Base-by-base conservation (phyloP, 1,140 invertebrate genomes). In the Pseudomyrmex flavicornis region DNA sequence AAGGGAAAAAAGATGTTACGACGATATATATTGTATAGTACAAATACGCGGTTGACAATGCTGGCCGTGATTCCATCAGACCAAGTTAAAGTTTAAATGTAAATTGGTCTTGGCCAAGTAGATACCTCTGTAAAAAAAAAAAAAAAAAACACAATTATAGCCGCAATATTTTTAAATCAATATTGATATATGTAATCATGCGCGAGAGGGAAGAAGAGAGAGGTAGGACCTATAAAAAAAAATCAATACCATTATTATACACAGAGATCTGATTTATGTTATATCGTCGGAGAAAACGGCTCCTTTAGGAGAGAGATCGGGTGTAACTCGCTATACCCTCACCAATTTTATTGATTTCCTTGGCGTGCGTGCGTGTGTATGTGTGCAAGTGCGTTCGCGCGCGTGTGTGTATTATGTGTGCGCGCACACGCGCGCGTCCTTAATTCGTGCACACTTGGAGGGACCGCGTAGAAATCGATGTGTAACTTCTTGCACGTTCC, bases 321-420 rank as follows among this genome's bases (percentile, higher is more conserved):
- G 15, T 4, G 20, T 70, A 59, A 68, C 12, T 10, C 22, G 2
- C 48, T 20, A 26, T 50, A 65, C 44, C n/a, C 20, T 48, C 54
- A 58, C 63, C 59, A n/a, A 50, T 80, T 69, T 70, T 50, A 59
- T 79, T 72, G 22, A 80, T 72, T 70, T 70, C 9, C 48, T 26
- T 35, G 8, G 44, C 46, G 22, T 72, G 52, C 63, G 65, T 58
- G 52, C 20, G 9, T 58, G 35, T 12, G 44, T 35, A 20, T 20
- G 35, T n/a, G 20, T 15, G 5, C 13, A 15, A 35, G 20, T 50
- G 46, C 61, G 15, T 52, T 20, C 17, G 61, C 44, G 26, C 35
- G 59, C 15, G 44, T 9, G 26, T 35, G 48, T 48, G 13, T 9
- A 7, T 26, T 22, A 13, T 44, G 12, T 35, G 15, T n/a, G 12